Evolutionary conservation across 2,113 vertebrate genomes (phyloP), one percentile per base, ranked within the genome.

Genomic region (Marcusenius ussheri): DNA sequence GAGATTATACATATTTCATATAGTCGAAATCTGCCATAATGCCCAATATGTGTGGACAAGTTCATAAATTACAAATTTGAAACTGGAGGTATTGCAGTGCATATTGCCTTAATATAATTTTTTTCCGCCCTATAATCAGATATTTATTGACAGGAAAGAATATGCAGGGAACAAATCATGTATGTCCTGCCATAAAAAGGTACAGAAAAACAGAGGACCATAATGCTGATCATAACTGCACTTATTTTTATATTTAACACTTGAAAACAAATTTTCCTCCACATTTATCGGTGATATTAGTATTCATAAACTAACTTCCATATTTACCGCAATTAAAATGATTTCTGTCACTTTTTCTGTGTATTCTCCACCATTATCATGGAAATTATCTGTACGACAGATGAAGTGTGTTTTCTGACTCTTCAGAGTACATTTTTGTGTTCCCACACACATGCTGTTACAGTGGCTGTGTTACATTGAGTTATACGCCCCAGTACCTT

Each of bases 341-440:
- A 90, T 87, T 84, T 84, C 89, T 56, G 89, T 45, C 77, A 88
- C 84, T 90, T 85, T 80, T 74, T 58, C 86, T 62, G 35, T 80
- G 1, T 56, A 50, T 70, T 90, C 35, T 19, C 80, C 31, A 90
- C 62, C 56, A 83, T 49, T 84, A 46, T n/a, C 19, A 90, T 85
- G 58, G 83, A 74, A 89, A 88, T 84, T 70, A 83, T 17, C 83
- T 50, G 83, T 27, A 58, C 35, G 35, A 80, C 74, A 80, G 31
- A 42, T 80, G 15, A 77, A 77, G 58, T 13, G 27, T 13, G 74
- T 42, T 56, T 24, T 21, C 53, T 7, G 19, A 56, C 53, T 80
- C 35, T 42, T 42, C 15, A 35, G 35, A 19, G 13, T 8, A 77
- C 3, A 5, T 39, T 19, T 21, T 13, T 42, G 31, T 80, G 35